phyloP scores from a whole-genome alignment of 2,113 vertebrate genomes.

The Leucopsar rothschildi region DNA sequence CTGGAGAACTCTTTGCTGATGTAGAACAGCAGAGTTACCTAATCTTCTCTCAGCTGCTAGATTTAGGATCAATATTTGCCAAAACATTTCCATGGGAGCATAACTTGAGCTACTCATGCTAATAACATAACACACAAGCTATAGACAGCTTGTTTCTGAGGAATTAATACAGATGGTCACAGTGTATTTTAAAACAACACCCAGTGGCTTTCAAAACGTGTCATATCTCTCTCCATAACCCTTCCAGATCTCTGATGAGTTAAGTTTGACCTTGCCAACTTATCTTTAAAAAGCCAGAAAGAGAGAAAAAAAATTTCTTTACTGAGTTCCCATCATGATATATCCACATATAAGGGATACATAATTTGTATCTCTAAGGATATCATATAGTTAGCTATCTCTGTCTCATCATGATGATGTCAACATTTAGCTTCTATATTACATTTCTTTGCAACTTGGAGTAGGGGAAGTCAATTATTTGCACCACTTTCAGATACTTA shows the following conservation, averaged over 20 bases:
- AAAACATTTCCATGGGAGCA: background rate
- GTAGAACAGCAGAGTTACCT: background rate
- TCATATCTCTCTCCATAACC: background rate
- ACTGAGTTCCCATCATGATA: background rate
- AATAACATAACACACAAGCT: rapidly evolving
- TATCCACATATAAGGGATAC: background rate
- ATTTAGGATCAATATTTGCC: background rate
- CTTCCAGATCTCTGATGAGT: background rate
- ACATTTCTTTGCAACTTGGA: background rate
- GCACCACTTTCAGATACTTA: background rate
- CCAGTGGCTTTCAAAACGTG: background rate
- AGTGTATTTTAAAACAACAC: background rate
- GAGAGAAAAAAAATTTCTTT: background rate
- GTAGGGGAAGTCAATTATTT: background rate
- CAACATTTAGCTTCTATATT: background rate
- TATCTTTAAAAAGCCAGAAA: background rate
- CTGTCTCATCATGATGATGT: background rate
- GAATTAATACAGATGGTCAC: background rate
- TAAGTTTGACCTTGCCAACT: background rate
- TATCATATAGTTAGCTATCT: background rate
- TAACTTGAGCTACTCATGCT: background rate
- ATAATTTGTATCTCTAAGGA: background rate
- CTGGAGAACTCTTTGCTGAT: background rate
- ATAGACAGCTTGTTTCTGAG: background rate
- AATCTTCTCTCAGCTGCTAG: background rate